Percentiles rank a stretch among this genome's conserved stretches.
phyloP scores from a whole-genome alignment of 2,888 invertebrate species.

The Serrognathus titanus region DNA sequence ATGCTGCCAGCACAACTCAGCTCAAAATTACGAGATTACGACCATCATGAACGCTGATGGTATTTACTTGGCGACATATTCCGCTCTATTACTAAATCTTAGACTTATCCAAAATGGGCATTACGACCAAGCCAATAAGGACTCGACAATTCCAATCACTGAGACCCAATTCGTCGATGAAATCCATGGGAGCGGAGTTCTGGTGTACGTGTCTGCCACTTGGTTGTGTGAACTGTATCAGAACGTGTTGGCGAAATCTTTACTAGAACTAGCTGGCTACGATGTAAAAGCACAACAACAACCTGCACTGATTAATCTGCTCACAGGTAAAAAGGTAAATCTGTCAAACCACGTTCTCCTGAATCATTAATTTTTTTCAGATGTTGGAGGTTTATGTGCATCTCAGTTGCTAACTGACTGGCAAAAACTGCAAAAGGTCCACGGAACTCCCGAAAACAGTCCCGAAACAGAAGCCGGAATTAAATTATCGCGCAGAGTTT shows the following conservation, averaged over 20 bases:
- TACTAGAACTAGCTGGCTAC: conserved; percentile 67
- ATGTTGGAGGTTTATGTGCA: conserved; percentile 79
- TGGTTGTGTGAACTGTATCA: conserved; percentile 94
- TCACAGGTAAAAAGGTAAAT: conserved; percentile 59
- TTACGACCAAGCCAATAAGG: conserved; percentile 55
- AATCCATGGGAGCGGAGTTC: conserved; percentile 86
- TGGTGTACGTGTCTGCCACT: conserved; percentile 88
- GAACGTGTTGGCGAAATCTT: conserved; percentile 71
- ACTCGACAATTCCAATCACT: conserved; percentile 54
- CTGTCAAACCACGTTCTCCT: not conserved
- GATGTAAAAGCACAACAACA: conserved; percentile 56
- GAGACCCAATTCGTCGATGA: conserved; percentile 91
- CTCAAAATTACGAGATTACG: conserved; percentile 59
- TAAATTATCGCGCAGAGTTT: conserved; percentile 70
- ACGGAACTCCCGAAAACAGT: conserved; percentile 62
- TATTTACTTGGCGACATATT: conserved; percentile 86
- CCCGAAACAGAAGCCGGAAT: conserved; percentile 76
- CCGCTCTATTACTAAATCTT: conserved; percentile 76
- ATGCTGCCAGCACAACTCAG: conserved; percentile 80
- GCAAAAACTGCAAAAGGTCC: conserved; percentile 77
- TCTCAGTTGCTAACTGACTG: conserved; percentile 85
- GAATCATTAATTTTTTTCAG: conserved; percentile 46
- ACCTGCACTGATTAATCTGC: conserved; percentile 67
- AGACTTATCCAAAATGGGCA: conserved; percentile 74
- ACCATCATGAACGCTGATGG: conserved; percentile 93